Percentiles rank a stretch among this genome's conserved stretches.
These are phyloP conservation scores for Manduca sexta DNA, from an alignment of 1,140 invertebrate genomes.

Conservation along the genomic window DNA sequence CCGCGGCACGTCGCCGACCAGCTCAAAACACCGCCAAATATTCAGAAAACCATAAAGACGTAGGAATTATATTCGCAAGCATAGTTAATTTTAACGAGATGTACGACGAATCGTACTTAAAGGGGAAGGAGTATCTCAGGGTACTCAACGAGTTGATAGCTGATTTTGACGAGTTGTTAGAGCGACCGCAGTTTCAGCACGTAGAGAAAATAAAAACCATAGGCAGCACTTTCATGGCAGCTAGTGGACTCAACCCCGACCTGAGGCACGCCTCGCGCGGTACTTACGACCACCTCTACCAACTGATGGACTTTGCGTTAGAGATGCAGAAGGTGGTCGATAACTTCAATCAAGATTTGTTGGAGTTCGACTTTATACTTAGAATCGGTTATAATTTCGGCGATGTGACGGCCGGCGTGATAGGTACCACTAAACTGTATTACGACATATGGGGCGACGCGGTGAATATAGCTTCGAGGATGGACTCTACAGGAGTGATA, in stretches of 20 bases:
- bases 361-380: constrained; percentile 94
- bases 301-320: constrained; percentile 90
- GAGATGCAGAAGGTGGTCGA: constrained; percentile 91
- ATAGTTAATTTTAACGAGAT: constrained; percentile 97
- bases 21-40: constrained; percentile 95
- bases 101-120: constrained; percentile 95
- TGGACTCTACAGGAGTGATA: constrained; percentile 93
- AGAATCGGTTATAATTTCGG: constrained; percentile 89
- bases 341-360: constrained; percentile 89
- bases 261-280: constrained; percentile 76
- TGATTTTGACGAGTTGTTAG: constrained; percentile 95
- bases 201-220: constrained; percentile 99
- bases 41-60: constrained; percentile 94
- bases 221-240: constrained; percentile 97
- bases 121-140: constrained; percentile 92
- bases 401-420: constrained; percentile 96
- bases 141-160: constrained; percentile 96
- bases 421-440: constrained; percentile 95
- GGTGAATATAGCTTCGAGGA: constrained; percentile 96
- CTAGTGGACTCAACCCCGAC: constrained; percentile 91
- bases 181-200: constrained; percentile 85
- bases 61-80: constrained; percentile 95
- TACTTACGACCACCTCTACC: constrained; percentile 86
- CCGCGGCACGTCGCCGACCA: constrained; percentile 95
- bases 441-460: constrained; percentile 99